Percentiles rank a stretch among this genome's conserved stretches.
phyloP scores from a whole-genome alignment of 2,888 invertebrate genomes.

The Luffia ferchaultella region DNA sequence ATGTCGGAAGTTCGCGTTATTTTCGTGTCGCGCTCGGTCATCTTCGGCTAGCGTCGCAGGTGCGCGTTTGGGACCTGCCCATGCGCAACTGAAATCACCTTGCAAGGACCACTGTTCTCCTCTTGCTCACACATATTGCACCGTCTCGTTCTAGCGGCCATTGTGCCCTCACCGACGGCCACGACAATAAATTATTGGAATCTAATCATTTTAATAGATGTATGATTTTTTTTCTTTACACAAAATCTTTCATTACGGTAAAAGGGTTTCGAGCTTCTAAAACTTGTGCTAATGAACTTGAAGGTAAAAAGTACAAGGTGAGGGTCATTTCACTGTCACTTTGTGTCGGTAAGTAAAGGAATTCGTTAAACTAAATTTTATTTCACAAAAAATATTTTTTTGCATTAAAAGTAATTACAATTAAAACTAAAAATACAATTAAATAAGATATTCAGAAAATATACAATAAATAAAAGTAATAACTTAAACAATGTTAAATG shows the following conservation, averaged over 20 bases:
- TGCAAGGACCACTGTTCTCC: conserved; percentile 59
- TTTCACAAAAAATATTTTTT: too few relatives aligned
- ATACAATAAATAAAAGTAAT: too few relatives aligned
- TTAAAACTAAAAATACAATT: too few relatives aligned
- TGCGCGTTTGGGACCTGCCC: conserved; percentile 49
- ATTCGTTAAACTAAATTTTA: too few relatives aligned
- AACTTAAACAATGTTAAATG: too few relatives aligned
- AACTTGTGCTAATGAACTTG: too few relatives aligned
- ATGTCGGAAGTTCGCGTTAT: background rate
- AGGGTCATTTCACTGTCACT: too few relatives aligned
- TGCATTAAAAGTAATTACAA: too few relatives aligned
- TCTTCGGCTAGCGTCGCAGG: conserved; percentile 20
- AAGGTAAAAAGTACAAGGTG: too few relatives aligned
- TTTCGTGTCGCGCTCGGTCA: background rate
- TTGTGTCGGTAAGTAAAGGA: too few relatives aligned
- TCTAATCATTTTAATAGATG: conserved; percentile 62
- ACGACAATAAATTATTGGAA: conserved; percentile 57
- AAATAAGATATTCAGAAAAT: too few relatives aligned
- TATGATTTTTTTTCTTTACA: background rate
- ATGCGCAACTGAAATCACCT: conserved; percentile 65
- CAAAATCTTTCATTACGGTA: background rate
- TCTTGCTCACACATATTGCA: conserved; percentile 33
- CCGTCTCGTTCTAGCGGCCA: conserved; percentile 52
- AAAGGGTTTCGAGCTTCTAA: too few relatives aligned
- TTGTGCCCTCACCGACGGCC: conserved; percentile 32